These are phyloP conservation scores for pig (Sus scrofa) DNA, from an alignment of 2,113 vertebrate species.

Conservation along the genomic window T2T-Sscrofa CM000828.6:44853001-44853500, in stretches of 20 bases:
- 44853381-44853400: neutral
- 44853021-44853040: no score
- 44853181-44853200: neutral
- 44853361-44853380: neutral
- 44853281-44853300: neutral
- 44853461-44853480: neutral
- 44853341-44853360: conserved; percentile 9
- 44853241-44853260: neutral
- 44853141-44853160: no score
- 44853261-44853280: neutral
- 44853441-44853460: neutral
- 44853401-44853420: conserved; percentile 23
- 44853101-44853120: no score
- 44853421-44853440: neutral
- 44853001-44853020: no score
- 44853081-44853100: no score
- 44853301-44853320: neutral
- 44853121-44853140: no score
- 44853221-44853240: neutral
- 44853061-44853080: no score
- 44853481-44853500: neutral
- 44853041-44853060: no score
- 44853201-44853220: neutral
- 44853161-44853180: no score
- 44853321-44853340: neutral